A percentile compares a stretch with the other conserved stretches of the same genome.
These are phyloP conservation scores for Chironomus striatipennis DNA, from an alignment of 1,140 invertebrate species.

Conservation along the genomic window DNA sequence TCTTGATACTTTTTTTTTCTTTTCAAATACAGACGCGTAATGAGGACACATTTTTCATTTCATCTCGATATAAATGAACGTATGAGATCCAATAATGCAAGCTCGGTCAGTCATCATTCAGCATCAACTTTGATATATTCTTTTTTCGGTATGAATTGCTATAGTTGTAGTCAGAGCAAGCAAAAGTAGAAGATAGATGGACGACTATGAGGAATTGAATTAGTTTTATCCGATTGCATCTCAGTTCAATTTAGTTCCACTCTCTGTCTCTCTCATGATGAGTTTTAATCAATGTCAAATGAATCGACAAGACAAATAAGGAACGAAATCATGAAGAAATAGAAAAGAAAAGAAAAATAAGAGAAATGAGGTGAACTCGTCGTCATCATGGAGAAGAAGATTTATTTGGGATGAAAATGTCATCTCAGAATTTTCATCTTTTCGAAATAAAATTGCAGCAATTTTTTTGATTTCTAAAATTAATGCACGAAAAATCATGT, in stretches of 20 bases:
- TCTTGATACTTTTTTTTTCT: too few species aligned
- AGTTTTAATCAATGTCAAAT: conserved; percentile 23
- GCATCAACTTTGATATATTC: background rate
- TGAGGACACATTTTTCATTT: conserved; percentile 18
- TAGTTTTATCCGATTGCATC: conserved; percentile 19
- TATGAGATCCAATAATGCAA: background rate
- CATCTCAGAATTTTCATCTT: background rate
- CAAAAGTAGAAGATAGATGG: background rate
- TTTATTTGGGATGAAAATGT: background rate
- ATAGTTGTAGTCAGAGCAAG: background rate
- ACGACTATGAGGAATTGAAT: conserved; percentile 8
- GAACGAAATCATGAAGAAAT: background rate
- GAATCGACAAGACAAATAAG: conserved; percentile 18
- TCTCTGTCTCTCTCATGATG: background rate
- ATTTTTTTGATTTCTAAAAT: too few species aligned
- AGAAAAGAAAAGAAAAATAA: too few species aligned
- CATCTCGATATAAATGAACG: background rate
- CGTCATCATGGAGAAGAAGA: background rate
- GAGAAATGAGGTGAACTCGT: too few species aligned
- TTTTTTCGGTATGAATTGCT: too few species aligned
- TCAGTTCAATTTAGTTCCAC: background rate
- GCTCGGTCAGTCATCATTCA: background rate
- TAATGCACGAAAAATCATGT: too few species aligned
- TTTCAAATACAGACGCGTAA: background rate
- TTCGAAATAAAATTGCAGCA: background rate